Percentiles rank a stretch among this genome's conserved stretches.
Conservation (phyloP, 1,140 invertebrate species). For the Temnothorax nylanderi region DNA sequence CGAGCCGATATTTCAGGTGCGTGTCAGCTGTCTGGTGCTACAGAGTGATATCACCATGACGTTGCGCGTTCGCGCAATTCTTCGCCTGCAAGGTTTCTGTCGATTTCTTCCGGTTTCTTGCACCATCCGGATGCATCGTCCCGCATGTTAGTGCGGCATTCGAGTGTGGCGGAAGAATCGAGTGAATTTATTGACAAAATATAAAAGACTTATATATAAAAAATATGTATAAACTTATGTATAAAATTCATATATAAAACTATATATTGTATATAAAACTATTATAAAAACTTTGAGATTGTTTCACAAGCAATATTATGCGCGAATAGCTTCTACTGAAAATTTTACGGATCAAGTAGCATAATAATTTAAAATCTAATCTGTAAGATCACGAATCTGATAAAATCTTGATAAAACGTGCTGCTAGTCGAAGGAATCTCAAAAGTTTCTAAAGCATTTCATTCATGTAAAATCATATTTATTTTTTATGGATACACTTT, state of each 20-base stretch:
- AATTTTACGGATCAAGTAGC: not conserved
- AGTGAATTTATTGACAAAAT: not conserved
- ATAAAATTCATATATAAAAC: too few species aligned
- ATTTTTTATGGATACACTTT: not conserved
- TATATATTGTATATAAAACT: too few species aligned
- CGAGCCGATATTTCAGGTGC: conserved; percentile 53
- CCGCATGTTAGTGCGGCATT: not conserved
- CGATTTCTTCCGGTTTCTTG: conserved; percentile 25
- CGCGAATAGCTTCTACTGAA: not conserved
- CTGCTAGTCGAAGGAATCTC: not conserved
- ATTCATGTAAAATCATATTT: not conserved
- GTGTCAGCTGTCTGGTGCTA: conserved; percentile 61
- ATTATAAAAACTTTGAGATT: not conserved
- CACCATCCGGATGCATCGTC: not conserved
- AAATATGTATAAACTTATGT: too few species aligned
- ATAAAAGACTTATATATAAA: not conserved
- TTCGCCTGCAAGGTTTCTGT: not conserved
- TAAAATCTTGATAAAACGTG: not conserved
- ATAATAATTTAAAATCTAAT: not conserved
- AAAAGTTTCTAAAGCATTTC: not conserved
- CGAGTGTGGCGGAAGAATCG: not conserved
- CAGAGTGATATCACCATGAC: conserved; percentile 53
- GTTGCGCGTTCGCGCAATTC: conserved; percentile 34
- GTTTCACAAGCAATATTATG: not conserved
- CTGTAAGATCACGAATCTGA: not conserved